Conservation (phyloP, 2,797 vertebrate species). For the Percopsis omiscomaycus region DNA sequence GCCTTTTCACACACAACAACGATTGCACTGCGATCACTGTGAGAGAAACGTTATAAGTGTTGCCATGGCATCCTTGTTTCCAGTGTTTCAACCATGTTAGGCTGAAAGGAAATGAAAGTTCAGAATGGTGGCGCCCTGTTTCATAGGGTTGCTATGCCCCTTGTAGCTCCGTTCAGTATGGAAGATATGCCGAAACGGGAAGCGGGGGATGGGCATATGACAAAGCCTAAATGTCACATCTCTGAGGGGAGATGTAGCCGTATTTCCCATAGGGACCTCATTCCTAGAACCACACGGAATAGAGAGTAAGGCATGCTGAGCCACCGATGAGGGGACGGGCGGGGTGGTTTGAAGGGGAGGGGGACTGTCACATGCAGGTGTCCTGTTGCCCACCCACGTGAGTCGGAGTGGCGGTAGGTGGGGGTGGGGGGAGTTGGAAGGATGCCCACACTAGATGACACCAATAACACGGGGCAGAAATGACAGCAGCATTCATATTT, state of each 20-base stretch:
- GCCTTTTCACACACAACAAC: background rate
- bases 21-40: no score
- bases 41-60: slow-evolving; percentile 25
- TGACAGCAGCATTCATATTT: slow-evolving; percentile 42
- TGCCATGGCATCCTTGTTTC: slow-evolving; percentile 55
- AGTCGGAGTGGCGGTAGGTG: slow-evolving; percentile 21
- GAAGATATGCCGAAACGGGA: no score
- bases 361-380: slow-evolving; percentile 55
- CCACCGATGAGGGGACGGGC: slow-evolving; percentile 42
- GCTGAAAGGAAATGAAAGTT: no score
- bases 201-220: no score
- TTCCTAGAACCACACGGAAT: slow-evolving; percentile 2
- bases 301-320: slow-evolving; percentile 40
- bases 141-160: no score
- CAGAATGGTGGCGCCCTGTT: no score
- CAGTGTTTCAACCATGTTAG: slow-evolving; percentile 51
- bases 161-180: no score
- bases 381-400: slow-evolving; percentile 40
- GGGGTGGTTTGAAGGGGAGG: background rate
- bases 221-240: slow-evolving; percentile 56
- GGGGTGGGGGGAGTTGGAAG: background rate
- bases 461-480: slow-evolving; percentile 38
- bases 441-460: slow-evolving; percentile 4
- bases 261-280: slow-evolving; percentile 11
- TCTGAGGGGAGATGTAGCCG: slow-evolving; percentile 18